Base-by-base conservation (phyloP, 2,888 invertebrate genomes). In the Ctenicera cuprea region DNA sequence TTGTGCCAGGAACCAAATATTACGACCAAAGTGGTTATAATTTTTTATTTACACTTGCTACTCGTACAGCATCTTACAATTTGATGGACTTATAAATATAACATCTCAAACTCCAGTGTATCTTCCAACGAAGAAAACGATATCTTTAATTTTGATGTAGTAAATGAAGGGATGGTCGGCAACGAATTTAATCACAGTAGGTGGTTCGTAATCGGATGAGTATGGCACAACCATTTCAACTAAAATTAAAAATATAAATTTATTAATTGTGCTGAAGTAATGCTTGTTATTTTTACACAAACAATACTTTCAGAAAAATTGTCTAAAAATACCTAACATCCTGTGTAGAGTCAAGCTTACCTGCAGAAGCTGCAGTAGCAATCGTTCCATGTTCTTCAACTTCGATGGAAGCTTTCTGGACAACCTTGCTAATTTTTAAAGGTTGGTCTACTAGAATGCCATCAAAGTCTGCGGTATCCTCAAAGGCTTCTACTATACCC, bases 361-460 rank as follows among this genome's bases (percentile, higher is more conserved):
- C 68, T 18, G 61, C 59, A 14, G 48, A 61, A 8, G 68, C 68
- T n/a, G 68, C 68, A 37, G 68, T 26, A 20, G 68, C 68, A 7
- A 37, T 61, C 4, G 68, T 68, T 12, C 86, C 86, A 50, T 76
- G 78, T 78, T 85, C 85, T 20, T 84, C 84, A 0, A 86, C 84
- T 64, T 85, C 84, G 43, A 86, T 86, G 73, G 84, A 86, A 7
- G 85, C 82, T 75, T 86, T 85, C 71, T 86, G 86, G 8, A 85
- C 62, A 3, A 86, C 84, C 5, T 82, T 77, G 62, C 80, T 80
- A 9, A 86, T 81, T 20, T 64, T 75, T 20, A 86, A 72, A 5
- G 59, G 70, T 4, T 77, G 76, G 7, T 57, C 37, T 3, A 30
- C 18, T 0, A 80, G 79, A 30, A 86, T 82, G 30, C 83, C 84